Conservation (phyloP, 2,888 invertebrate genomes). For the Himalopsyche anomala region DNA sequence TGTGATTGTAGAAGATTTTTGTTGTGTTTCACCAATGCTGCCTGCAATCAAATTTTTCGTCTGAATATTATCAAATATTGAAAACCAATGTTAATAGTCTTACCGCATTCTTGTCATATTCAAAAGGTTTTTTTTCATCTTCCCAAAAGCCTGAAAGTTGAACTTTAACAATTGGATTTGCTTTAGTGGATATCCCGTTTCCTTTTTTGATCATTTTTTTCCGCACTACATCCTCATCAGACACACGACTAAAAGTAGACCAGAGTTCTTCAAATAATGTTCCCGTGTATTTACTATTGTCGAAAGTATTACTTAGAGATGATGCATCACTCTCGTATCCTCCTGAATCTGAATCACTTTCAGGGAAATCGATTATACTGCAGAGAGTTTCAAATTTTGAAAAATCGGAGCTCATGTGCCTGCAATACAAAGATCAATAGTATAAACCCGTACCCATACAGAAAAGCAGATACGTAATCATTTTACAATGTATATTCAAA, state of each 20-base stretch:
- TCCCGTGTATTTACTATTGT: slow-evolving; percentile 64
- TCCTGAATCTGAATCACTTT: background rate
- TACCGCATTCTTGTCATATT: slow-evolving; percentile 49
- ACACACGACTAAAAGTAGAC: slow-evolving; percentile 76
- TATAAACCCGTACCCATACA: background rate
- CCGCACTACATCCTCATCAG: slow-evolving; percentile 76
- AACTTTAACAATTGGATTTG: slow-evolving; percentile 78
- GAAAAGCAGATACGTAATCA: background rate
- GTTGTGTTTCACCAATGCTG: too few relatives aligned
- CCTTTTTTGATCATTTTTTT: slow-evolving; percentile 80
- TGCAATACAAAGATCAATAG: background rate
- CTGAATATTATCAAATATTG: background rate
- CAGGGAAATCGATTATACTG: background rate
- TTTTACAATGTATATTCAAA: background rate
- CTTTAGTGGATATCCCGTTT: slow-evolving; percentile 77
- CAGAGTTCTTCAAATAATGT: slow-evolving; percentile 77
- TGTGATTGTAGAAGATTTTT: too few relatives aligned
- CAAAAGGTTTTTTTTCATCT: slow-evolving; percentile 81
- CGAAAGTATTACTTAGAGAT: slow-evolving; percentile 48
- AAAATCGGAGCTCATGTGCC: slow-evolving; percentile 1
- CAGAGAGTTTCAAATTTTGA: background rate
- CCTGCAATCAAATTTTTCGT: too few relatives aligned
- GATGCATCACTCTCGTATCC: background rate
- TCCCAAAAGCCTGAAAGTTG: slow-evolving; percentile 86
- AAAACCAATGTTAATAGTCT: background rate